phyloP scores from a whole-genome alignment of 92 coral and sea anemone genomes.

The Pocillopora grandis region DNA sequence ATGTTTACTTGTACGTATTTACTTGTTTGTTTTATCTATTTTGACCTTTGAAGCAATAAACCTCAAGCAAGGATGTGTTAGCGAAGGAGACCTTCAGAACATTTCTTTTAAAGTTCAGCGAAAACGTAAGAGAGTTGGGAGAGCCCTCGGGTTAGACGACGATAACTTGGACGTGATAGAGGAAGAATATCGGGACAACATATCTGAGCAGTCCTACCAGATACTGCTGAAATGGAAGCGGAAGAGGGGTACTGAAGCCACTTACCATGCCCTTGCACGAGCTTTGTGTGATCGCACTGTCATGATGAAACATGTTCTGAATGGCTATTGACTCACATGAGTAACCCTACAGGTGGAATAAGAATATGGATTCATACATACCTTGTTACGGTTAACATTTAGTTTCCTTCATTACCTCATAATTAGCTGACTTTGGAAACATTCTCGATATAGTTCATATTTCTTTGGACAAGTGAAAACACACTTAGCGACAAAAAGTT shows the following conservation, averaged over 20 bases:
- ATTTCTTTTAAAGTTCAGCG: not conserved
- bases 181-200: not conserved
- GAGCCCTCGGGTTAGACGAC: conserved; percentile 1
- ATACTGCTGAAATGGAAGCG: conserved; percentile 5
- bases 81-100: not conserved
- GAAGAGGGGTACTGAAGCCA: not conserved
- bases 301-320: not conserved
- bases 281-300: not conserved
- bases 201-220: conserved; percentile 6
- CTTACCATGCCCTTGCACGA: conserved; percentile 17
- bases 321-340: not conserved
- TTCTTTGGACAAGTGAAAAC: no score
- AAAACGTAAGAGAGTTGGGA: not conserved
- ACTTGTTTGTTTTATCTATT: no score
- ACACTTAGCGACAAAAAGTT: no score
- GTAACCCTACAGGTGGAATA: no score
- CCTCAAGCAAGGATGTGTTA: not conserved
- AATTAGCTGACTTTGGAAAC: no score
- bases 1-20: no score
- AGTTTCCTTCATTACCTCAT: no score
- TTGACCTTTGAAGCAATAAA: not conserved
- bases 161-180: not conserved
- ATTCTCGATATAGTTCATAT: no score
- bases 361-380: no score
- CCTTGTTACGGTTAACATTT: no score